Base-by-base conservation (phyloP, 2,888 invertebrate genomes). In the Cephus spinipes region DNA sequence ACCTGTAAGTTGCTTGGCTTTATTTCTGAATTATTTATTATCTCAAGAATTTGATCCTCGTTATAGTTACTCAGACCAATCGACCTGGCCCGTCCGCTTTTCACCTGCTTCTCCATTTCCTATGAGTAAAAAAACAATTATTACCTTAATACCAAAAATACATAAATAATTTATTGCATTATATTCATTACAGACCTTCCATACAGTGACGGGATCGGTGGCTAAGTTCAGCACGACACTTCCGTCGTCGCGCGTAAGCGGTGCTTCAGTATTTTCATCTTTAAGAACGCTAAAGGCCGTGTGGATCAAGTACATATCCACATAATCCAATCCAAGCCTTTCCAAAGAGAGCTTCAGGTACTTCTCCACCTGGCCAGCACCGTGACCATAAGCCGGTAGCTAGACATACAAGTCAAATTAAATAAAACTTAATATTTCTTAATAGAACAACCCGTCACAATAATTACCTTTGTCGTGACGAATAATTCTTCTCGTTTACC, bases 41-140 rank as follows among this genome's bases (percentile, higher is more conserved):
- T 94, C 80, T 93, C 92, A 81, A 93, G 88, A 77, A 97, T 93
- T 92, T 97, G 97, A 30, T 92, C 88, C 79, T 93, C 93, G 87
- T 95, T 96, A 91, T 96, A 97, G 91, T 97, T 97, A 75, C 97
- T 97, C 76, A 97, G 88, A 4, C 97, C 97, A 82, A 97, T 94
- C n/a, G 96, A 94, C 87, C 93, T 94, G 0, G 94, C 91, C 33
- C 93, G 92, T 4, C 96, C 96, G 76, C 92, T 92, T 81, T 93
- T 93, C 74, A 96, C 95, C 87, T 94, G 94, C 77, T 94, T 92
- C 90, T 96, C 96, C 95, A 96, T 94, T 87, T 92, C 94, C 96
- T 96, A 83, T 15, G 88, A 85, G 73, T 31, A n/a, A 73, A 55
- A 55, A 55, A 23, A 55, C 0, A 40, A 34, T 77, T 15, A 11